Evolutionary conservation across 2,888 invertebrate species (phyloP).

Genomic region (Stegophylla sp.): DNA sequence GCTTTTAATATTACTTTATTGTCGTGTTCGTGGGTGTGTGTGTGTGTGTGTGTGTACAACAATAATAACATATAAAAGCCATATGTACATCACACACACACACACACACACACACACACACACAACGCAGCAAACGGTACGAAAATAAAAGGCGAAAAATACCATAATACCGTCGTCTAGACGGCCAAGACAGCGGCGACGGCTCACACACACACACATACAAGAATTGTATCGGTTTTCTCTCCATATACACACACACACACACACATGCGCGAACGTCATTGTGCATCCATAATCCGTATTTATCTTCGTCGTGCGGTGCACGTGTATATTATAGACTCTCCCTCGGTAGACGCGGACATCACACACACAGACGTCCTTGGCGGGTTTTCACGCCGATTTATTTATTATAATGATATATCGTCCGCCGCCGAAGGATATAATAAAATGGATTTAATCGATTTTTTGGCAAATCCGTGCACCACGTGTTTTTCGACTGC

Average conservation of each 20-base stretch:
- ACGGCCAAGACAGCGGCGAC: constrained; percentile 4
- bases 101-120: not conserved
- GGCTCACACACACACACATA: not conserved
- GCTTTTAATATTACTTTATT: not conserved
- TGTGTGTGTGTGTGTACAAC: not conserved
- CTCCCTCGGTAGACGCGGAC: not conserved
- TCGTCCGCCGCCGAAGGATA: not conserved
- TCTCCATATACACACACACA: not conserved
- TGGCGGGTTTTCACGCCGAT: constrained; percentile 20
- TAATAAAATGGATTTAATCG: not conserved
- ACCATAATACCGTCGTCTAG: constrained; percentile 39
- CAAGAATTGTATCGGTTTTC: not conserved
- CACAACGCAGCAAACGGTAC: constrained; percentile 25
- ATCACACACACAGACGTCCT: constrained; percentile 3
- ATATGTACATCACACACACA: not conserved
- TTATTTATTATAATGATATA: too few species aligned
- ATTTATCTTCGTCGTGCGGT: too few species aligned
- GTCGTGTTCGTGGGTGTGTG: not conserved
- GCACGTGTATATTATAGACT: too few species aligned
- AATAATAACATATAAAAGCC: not conserved
- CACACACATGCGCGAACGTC: not conserved
- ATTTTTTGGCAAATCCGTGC: not conserved
- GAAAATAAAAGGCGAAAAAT: constrained; percentile 49
- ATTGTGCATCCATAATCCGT: too few species aligned
- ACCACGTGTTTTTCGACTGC: not conserved